Evolutionary conservation across 1,140 invertebrate genomes (phyloP), one percentile per base, ranked within the genome.

Genomic region (Oreohelix idahoensis): DNA sequence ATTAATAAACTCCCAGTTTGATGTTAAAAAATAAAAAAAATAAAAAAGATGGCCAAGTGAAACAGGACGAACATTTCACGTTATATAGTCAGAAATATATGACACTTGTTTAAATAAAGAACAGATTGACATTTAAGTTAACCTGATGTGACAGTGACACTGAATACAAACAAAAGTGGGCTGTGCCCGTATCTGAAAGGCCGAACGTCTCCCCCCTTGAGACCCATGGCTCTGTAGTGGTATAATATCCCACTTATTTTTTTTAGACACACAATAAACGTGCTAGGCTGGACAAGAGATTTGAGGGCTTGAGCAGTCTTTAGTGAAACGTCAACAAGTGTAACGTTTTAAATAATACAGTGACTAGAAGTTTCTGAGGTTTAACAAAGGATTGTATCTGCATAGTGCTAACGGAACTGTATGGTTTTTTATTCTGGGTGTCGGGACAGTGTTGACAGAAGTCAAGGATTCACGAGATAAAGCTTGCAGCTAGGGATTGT

Each of bases 221-320:
- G 20, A 35, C 8, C 8, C 17, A 10, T 66, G 63, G 8, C n/a
- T 66, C 26, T 58, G 15, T 4, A 15, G 53, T 23, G 53, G 53
- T 58, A 58, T 58, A 58, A 58, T 58, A n/a, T 58, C 53, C 53
- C n/a, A n/a, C n/a, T 58, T 58, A n/a, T 15, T 58, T n/a, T 58
- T 8, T 58, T 8, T 4, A 15, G 5, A 23, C 26, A 58, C 26
- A 58, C 26, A 58, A 58, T 58, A 23, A 58, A 58, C 15, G 53
- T 58, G 53, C 53, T 58, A n/a, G 53, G 23, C 53, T n/a, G 26
- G 13, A n/a, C 26, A 58, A n/a, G 53, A 49, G 8, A 11, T 8
- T 49, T 17, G 45, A 49, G 45, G 45, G 17, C 45, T 49, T 49
- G 8, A 17, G 45, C 8, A 17, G 17, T 49, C 45, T 8, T 8